phyloP scores from a whole-genome alignment of 2,113 vertebrate species.

The Pelobates fuscus region DNA sequence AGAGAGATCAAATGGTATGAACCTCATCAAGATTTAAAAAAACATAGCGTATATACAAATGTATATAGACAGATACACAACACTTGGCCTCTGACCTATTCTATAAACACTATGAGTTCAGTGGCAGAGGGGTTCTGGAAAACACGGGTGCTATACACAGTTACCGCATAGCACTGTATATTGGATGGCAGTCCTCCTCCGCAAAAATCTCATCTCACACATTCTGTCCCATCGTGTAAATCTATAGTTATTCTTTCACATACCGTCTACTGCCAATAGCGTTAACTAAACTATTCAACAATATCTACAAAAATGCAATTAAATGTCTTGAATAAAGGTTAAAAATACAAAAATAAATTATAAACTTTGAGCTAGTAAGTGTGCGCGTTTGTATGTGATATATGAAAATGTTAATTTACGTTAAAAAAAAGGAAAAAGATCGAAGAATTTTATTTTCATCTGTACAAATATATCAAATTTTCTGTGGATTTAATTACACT shows the following conservation, averaged over 20 bases:
- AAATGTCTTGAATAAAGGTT: too few species aligned
- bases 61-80: constrained; percentile 30
- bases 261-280: not conserved
- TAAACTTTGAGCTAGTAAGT: too few species aligned
- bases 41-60: not conserved
- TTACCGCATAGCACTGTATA: constrained; percentile 39
- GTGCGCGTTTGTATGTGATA: too few species aligned
- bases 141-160: constrained; percentile 20
- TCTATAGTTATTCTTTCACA: not conserved
- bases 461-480: too few species aligned
- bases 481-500: too few species aligned
- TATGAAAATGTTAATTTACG: too few species aligned
- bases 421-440: too few species aligned
- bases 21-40: too few species aligned
- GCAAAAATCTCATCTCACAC: constrained; percentile 9
- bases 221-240: not conserved
- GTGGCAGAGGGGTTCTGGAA: constrained; percentile 17
- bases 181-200: constrained; percentile 16
- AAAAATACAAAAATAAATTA: too few species aligned
- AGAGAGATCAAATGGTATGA: constrained; percentile 20
- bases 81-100: constrained; percentile 41
- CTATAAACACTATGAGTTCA: constrained; percentile 16
- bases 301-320: too few species aligned
- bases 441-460: too few species aligned
- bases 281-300: constrained; percentile 19